Conservation (phyloP, 2,113 vertebrate genomes). For the Actenoides hombroni region DNA sequence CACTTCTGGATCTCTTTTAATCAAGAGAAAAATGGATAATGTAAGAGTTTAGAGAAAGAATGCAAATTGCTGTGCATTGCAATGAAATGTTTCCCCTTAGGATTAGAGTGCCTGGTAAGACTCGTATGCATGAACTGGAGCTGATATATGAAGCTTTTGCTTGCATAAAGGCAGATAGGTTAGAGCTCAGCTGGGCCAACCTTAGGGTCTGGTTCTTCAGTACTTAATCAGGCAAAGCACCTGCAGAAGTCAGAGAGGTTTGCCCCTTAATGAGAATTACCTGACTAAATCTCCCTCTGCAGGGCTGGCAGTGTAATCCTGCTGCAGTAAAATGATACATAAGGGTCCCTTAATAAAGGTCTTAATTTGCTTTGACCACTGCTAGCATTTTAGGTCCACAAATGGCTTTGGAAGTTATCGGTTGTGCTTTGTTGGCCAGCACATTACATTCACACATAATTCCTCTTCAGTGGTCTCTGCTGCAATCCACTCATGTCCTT, state of each 20-base stretch:
- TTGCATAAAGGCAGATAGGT: not conserved
- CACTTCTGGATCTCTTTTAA: slow-evolving; percentile 31
- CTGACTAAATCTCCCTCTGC: slow-evolving; percentile 41
- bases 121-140: slow-evolving; percentile 1
- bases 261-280: slow-evolving; percentile 55
- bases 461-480: slow-evolving; percentile 9
- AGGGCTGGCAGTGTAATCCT: slow-evolving; percentile 32
- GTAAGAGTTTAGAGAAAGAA: slow-evolving; percentile 30
- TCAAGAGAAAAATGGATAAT: slow-evolving; percentile 50
- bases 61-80: slow-evolving; percentile 36
- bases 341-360: slow-evolving; percentile 36
- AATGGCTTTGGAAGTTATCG: slow-evolving; percentile 7
- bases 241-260: slow-evolving; percentile 13
- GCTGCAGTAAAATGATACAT: slow-evolving; percentile 26
- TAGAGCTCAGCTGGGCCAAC: slow-evolving; percentile 42
- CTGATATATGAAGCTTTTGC: not conserved
- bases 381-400: slow-evolving; percentile 17
- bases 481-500: not conserved
- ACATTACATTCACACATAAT: not conserved
- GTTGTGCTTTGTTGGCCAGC: slow-evolving; percentile 34
- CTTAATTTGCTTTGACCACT: slow-evolving; percentile 56
- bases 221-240: slow-evolving; percentile 52
- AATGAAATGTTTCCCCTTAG: slow-evolving; percentile 47
- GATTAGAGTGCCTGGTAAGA: slow-evolving; percentile 30
- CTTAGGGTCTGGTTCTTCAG: not conserved